These are phyloP conservation scores for Acrocephalus scirpaceus DNA, from an alignment of 2,797 vertebrate genomes.

Conservation along the genomic window DNA sequence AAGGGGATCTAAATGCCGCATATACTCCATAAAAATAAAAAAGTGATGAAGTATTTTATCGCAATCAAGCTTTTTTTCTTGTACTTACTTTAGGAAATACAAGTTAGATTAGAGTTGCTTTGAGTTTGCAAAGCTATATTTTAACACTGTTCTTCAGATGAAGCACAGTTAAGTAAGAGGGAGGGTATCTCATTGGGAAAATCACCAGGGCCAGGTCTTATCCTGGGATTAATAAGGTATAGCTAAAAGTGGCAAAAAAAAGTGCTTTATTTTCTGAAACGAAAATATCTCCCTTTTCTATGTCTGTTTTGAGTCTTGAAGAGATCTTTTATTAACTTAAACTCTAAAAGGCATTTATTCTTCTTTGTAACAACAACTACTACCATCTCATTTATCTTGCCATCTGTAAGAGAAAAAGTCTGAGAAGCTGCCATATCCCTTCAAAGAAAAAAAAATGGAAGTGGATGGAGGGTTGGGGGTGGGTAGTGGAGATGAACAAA, in stretches of 20 bases:
- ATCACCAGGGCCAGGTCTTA: not conserved
- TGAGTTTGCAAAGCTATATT: not conserved
- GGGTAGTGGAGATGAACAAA: not conserved
- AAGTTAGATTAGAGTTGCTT: not conserved
- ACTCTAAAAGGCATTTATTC: not conserved
- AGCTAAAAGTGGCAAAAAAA: not conserved
- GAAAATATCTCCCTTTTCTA: not conserved
- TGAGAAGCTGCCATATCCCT: not conserved
- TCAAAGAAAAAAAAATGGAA: too few species aligned
- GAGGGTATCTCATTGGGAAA: not conserved
- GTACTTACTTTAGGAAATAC: not conserved
- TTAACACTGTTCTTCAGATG: not conserved
- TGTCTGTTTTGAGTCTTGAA: not conserved
- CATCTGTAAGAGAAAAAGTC: not conserved
- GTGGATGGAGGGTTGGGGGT: not conserved
- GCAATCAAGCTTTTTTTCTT: not conserved
- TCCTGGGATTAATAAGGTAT: not conserved
- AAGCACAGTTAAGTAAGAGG: not conserved
- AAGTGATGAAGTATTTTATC: not conserved
- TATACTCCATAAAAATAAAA: not conserved
- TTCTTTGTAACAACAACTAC: not conserved
- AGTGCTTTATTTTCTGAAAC: not conserved
- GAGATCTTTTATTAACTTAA: not conserved
- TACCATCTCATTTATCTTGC: not conserved
- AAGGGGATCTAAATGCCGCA: conserved; percentile 36